Evolutionary conservation across 1,140 invertebrate species (phyloP).

Genomic region (Dendrolimus kikuchii): DNA sequence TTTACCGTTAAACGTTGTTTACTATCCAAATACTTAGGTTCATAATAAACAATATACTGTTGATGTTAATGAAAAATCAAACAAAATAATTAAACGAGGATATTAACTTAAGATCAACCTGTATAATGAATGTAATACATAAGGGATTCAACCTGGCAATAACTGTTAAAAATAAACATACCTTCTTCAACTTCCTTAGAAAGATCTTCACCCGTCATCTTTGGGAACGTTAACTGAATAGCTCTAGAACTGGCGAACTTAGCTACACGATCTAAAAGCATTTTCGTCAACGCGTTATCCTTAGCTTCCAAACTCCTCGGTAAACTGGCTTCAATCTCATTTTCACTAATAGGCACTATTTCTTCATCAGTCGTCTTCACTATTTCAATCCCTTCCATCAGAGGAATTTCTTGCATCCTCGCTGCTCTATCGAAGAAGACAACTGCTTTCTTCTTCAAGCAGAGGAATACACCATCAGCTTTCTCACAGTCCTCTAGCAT

Average conservation of each 20-base stretch:
- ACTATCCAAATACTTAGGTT: too few species aligned
- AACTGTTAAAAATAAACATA: constrained; percentile 36
- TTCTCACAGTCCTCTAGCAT: constrained; percentile 78
- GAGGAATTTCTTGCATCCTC: constrained; percentile 77
- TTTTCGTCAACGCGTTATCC: constrained; percentile 77
- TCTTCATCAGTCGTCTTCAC: constrained; percentile 71
- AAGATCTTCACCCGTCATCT: constrained; percentile 78
- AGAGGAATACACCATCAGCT: constrained; percentile 75
- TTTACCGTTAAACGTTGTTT: too few species aligned
- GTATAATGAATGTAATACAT: too few species aligned
- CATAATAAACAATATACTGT: too few species aligned
- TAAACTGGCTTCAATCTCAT: constrained; percentile 78
- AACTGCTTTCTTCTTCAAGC: constrained; percentile 86
- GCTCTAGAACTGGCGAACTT: constrained; percentile 82
- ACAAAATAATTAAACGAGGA: too few species aligned
- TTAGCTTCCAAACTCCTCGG: constrained; percentile 76
- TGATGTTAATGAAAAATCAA: too few species aligned
- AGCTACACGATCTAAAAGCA: constrained; percentile 80
- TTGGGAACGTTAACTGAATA: constrained; percentile 82
- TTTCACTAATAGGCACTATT: constrained; percentile 65
- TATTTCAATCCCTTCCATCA: constrained; percentile 78
- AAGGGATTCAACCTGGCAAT: too few species aligned
- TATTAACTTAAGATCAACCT: too few species aligned
- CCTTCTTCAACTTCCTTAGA: constrained; percentile 83
- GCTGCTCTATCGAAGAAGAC: constrained; percentile 81